Base-by-base conservation (phyloP, 1,140 invertebrate species). In the Whitmania pigra region DNA sequence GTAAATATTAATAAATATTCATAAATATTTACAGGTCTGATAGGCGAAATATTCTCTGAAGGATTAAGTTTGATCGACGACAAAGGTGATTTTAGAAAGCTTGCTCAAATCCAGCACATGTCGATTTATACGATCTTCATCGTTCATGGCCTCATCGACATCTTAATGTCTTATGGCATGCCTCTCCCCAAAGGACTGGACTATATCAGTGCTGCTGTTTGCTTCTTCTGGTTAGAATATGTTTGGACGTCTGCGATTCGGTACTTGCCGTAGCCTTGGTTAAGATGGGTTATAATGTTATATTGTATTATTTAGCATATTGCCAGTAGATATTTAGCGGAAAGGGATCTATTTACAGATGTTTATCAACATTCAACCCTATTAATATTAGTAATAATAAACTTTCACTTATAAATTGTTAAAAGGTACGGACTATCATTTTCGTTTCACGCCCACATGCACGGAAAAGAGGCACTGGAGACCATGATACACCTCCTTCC, bases 101-200 rank as follows among this genome's bases (percentile, higher is more conserved):
- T 76, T 53, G 49, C 73, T 17, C 72, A 72, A 49, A 71, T 73
- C 40, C 75, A 76, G 53, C 75, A 76, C 69, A 75, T 76, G 72
- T 75, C 75, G 57, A 76, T 76, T 55, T 76, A 76, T 57, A 73
- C 73, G 29, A 72, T 76, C 20, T 76, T 76, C 74, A 69, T 76
- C 53, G 53, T 73, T 17, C 75, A 76, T 55, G 67, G 69, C 22
- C 53, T 76, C 69, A 60, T 71, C 25, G 75, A 76, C 57, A 72
- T 75, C 55, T 63, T 75, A 25, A 73, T 71, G 69, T 75, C 54
- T 31, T 72, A 66, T 22, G 71, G 74, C 43, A 22, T 76, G 55
- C 75, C 75, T 2, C 53, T 73, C 36, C 53, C 69, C 11, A 72
- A 43, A 57, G 75, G 63, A 31, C 53, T 69, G 9, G 68, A 69